Evolutionary conservation across 1,140 invertebrate species (phyloP), one percentile per base, ranked within the genome.

Genomic region (Cherax quadricarinatus): DNA sequence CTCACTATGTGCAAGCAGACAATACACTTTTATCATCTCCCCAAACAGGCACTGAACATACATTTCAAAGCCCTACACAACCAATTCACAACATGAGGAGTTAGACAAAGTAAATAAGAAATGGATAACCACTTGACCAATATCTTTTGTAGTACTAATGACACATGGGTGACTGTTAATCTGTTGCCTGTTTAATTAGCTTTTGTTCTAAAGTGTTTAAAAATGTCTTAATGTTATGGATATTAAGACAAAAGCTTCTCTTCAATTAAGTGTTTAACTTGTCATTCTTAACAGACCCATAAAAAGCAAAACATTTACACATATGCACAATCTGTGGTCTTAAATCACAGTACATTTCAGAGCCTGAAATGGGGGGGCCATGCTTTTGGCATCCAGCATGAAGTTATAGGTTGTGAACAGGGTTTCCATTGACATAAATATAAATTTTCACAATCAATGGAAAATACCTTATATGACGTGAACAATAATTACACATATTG

Each of bases 41-140:
- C 89, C 89, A 91, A 91, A 91, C 89, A 91, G 89, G 89, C 89
- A 91, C 89, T 91, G 89, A 91, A 91, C 89, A 91, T 91, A 91
- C 85, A 91, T 86, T 83, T 80, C 81, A 80, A 91, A 91, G 84
- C 89, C 89, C 89, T 91, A 91, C 89, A 91, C 89, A 91, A 91
- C 89, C 89, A 91, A 91, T 91, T 86, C 89, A 91, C 86, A 88
- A 88, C 86, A 79, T 88, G 75, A 88, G 86, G 48, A 79, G 78
- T 88, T 62, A 88, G 78, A 88, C 86, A 88, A 88, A 81, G 24
- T 41, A 60, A 79, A 79, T 79, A 88, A 48, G 66, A 78, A 87
- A 88, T 75, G 79, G 66, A 53, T 70, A 87, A 88, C 86, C 86
- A 88, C 78, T 60, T 88, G 86, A 88, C 86, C 86, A 80, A 80